A percentile compares a stretch with the other conserved stretches of the same genome.
These are phyloP conservation scores for Psilopsiagon aurifrons DNA, from an alignment of 2,113 vertebrate species.

Conservation along the genomic window DNA sequence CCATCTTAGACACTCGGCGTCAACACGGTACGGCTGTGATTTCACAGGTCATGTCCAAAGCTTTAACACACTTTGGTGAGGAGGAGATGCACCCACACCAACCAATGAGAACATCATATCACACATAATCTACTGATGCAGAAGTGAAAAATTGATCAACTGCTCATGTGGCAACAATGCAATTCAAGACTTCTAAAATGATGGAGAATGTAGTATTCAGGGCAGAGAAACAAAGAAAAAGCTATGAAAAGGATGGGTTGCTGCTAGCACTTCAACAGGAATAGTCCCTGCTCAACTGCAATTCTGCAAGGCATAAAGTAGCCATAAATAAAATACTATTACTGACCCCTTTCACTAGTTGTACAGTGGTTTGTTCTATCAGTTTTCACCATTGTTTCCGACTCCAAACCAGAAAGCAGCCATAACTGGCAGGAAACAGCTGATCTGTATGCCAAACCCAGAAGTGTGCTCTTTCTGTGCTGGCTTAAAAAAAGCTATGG, in stretches of 20 bases:
- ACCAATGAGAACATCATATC: neutral
- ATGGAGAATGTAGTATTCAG: neutral
- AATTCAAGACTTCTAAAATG: neutral
- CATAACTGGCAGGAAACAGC: constrained; percentile 21
- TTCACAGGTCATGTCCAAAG: neutral
- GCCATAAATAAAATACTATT: neutral
- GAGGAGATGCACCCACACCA: neutral
- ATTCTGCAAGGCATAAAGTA: neutral
- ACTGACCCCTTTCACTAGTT: neutral
- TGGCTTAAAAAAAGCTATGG: neutral
- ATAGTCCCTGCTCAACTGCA: neutral
- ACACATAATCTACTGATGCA: neutral
- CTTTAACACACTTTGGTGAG: neutral
- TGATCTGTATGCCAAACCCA: neutral
- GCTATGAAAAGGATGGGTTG: neutral
- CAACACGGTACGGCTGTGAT: rapidly evolving
- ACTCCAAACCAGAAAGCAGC: neutral
- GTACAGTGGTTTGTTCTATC: neutral
- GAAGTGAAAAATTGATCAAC: neutral
- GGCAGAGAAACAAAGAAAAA: neutral
- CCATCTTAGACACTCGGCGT: neutral
- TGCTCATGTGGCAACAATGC: neutral
- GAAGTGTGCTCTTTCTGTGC: neutral
- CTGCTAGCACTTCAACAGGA: neutral
- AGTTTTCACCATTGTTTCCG: neutral